Evolutionary conservation across 1,140 invertebrate species (phyloP), one percentile per base, ranked within the genome.

Genomic region (Euura lappo): DNA sequence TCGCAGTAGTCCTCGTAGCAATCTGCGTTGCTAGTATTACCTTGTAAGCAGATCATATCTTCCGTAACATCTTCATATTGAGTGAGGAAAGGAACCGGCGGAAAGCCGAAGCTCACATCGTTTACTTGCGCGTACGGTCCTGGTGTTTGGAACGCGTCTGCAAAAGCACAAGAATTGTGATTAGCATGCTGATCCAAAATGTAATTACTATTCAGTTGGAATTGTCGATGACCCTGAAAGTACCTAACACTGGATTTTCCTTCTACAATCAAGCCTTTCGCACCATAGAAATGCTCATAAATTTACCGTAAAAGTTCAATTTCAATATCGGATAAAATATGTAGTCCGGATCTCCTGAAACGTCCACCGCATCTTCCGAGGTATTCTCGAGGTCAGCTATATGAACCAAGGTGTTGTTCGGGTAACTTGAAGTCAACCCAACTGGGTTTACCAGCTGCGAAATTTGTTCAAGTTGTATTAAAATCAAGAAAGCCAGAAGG

Each of bases 101-200:
- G 78, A 51, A 74, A 74, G 8, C 78, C 75, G 10, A 80, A 77
- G 45, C 71, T 76, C 13, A 80, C 51, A 47, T 80, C 13, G 64
- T 79, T 79, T 6, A 79, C 71, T 70, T 78, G 76, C n/a, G 74
- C 75, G 65, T 79, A 75, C 5, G 78, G 74, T 8, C 77, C 76
- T 42, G 77, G 77, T 60, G 47, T 66, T 51, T 65, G 75, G 66
- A 72, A 71, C 2, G 73, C 72, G 69, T 75, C 77, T 78, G 65
- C 5, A 68, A 73, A 74, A 45, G 45, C 45, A 11, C 13, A 3
- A 70, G 28, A n/a, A 60, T 60, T 11, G 8, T 11, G 13, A 6
- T n/a, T n/a, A 60, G 28, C 28, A 28, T 28, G 28, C 28, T 28
- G 28, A 28, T 28, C 28, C 28, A 28, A 28, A 28, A 28, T 28